Evolutionary conservation across 2,797 vertebrate genomes (phyloP).

Genomic region (Diplodus puntazzo): DNA sequence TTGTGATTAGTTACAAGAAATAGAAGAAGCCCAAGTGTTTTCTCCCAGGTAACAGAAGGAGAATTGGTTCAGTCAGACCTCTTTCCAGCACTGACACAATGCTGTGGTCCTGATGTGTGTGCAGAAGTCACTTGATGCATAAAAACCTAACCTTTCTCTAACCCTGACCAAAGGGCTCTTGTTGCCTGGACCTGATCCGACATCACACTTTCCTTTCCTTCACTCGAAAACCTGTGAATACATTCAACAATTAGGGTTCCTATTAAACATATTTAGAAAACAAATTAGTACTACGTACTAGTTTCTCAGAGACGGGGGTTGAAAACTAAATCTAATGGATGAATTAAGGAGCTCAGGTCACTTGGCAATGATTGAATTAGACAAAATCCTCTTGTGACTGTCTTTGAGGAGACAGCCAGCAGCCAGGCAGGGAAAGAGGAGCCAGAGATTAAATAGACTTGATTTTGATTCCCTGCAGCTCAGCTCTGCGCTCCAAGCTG

Average conservation of each 20-base stretch:
- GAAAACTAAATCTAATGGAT: neutral
- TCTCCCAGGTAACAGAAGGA: too few relatives aligned
- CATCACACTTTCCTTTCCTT: neutral
- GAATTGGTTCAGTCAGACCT: too few relatives aligned
- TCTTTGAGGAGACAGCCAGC: constrained; percentile 12
- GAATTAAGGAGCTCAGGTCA: constrained; percentile 9
- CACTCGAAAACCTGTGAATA: neutral
- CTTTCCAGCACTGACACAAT: too few relatives aligned
- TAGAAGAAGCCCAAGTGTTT: too few relatives aligned
- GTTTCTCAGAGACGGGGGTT: neutral
- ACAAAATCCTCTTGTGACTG: constrained; percentile 25
- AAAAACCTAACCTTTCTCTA: neutral
- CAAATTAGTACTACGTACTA: neutral
- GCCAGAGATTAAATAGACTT: neutral
- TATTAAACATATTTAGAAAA: neutral
- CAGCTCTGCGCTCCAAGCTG: constrained; percentile 35
- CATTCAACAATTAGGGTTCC: neutral
- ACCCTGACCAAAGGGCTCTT: neutral
- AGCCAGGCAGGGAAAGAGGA: constrained; percentile 15
- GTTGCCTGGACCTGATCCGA: neutral
- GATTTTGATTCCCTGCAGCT: constrained; percentile 38
- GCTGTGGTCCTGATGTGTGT: too few relatives aligned
- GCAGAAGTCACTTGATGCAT: too few relatives aligned
- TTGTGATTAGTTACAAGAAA: too few relatives aligned
- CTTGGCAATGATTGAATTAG: constrained; percentile 35